Evolutionary conservation across 2,888 invertebrate species (phyloP), one percentile per base, ranked within the genome.

Genomic region (Chaetoderma sp.): DNA sequence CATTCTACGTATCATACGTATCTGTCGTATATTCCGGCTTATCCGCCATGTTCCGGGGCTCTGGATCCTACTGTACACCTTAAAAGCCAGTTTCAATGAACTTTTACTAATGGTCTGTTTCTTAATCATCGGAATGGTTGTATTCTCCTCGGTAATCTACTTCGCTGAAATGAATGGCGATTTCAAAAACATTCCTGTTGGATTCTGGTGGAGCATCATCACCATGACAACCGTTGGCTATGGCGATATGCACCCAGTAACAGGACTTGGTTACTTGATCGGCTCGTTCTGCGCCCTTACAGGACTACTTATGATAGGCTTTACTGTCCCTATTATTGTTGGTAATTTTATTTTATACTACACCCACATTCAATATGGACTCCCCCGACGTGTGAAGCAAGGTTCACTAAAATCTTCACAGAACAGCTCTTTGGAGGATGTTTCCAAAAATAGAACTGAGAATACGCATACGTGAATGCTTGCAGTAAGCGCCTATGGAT

Each of bases 191-290:
- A 84, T 84, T 74, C 83, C 83, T 42, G 78, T 82, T 4, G 80
- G 81, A 4, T 83, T 84, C 69, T 84, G 84, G 84, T 84, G 83
- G 82, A 79, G 80, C 45, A 78, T 84, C 21, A 80, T 84, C 28
- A 84, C 84, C 57, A 83, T 84, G 83, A 84, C 84, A 44, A 83
- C 84, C 1, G 84, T 84, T 1, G 84, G 84, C 4, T 84, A 84
- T 67, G 84, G 84, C 16, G 84, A 83, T 67, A 81, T 83, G 77
- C 69, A 74, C 47, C 84, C 84, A 4, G 73, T 73, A 45, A 79
- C 79, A 1, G 78, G 74, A 3, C 73, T 73, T 16, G 83, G 84
- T 21, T 83, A 82, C 62, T 65, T 83, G 16, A 78, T 84, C 21
- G 83, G 83, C 1, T 81, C 82, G 4, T 69, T 81, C 28, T 83